phyloP scores from a whole-genome alignment of 1,140 invertebrate species.

The Wasmannia auropunctata region DNA sequence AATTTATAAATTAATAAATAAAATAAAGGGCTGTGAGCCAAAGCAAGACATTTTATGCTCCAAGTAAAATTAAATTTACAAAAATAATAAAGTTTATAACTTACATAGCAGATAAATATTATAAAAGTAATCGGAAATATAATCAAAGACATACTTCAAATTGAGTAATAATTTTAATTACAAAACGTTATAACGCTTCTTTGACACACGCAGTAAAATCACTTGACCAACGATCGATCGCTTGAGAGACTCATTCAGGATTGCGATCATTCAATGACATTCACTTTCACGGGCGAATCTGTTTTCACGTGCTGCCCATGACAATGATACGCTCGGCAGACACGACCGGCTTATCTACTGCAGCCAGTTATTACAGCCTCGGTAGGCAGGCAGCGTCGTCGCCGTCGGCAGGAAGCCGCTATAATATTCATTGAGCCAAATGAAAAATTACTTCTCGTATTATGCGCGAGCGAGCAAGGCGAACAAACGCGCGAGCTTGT shows the following conservation, averaged over 20 bases:
- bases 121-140: not conserved
- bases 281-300: not conserved
- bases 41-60: no score
- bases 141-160: not conserved
- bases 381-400: conserved; percentile 27
- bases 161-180: not conserved
- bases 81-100: no score
- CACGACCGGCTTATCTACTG: conserved; percentile 16
- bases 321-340: conserved; percentile 15
- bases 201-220: not conserved
- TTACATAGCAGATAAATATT: not conserved
- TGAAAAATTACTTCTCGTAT: conserved; percentile 52
- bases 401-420: conserved; percentile 35
- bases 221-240: not conserved
- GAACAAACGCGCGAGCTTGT: conserved; percentile 10
- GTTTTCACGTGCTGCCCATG: conserved; percentile 13
- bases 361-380: conserved; percentile 15
- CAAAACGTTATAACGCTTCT: not conserved
- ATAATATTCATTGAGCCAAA: conserved; percentile 55
- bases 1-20: no score
- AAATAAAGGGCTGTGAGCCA: no score
- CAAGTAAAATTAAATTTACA: no score
- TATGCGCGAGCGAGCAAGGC: conserved; percentile 17
- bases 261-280: not conserved
- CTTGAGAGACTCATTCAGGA: not conserved